Evolutionary conservation across 2,888 invertebrate genomes (phyloP).

Genomic region (Thecocarcelia acutangulata): DNA sequence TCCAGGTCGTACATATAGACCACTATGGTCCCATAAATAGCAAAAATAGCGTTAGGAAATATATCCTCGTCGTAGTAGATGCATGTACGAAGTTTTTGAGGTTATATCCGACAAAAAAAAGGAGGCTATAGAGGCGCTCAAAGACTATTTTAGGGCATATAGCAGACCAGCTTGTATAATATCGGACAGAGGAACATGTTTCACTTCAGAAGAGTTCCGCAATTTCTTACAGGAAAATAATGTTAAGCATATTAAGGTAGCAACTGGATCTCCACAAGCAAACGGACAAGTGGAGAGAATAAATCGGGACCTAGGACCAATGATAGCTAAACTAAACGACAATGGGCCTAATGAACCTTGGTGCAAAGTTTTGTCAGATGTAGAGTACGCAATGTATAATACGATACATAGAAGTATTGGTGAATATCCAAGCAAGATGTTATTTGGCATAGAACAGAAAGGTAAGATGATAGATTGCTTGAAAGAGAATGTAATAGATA

Average conservation of each 20-base stretch:
- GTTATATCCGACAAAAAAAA: background rate
- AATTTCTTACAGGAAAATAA: constrained; percentile 38
- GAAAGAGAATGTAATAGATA: constrained; percentile 46
- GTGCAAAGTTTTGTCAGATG: constrained; percentile 37
- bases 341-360: no score
- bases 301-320: constrained; percentile 54
- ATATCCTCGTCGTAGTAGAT: constrained; percentile 58
- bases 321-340: constrained; percentile 63
- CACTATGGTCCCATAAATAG: constrained; percentile 61
- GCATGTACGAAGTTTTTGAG: constrained; percentile 55
- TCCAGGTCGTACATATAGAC: constrained; percentile 60
- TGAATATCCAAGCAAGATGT: constrained; percentile 47
- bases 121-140: background rate
- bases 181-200: constrained; percentile 35
- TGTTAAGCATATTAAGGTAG: constrained; percentile 54
- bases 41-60: constrained; percentile 25
- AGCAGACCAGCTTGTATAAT: constrained; percentile 21
- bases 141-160: constrained; percentile 3
- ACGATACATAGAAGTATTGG: constrained; percentile 44
- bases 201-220: constrained; percentile 41
- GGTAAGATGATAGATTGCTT: constrained; percentile 55
- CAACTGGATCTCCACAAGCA: constrained; percentile 54
- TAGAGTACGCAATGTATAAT: constrained; percentile 65
- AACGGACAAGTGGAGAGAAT: constrained; percentile 53
- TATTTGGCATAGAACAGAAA: constrained; percentile 57